Evolutionary conservation across 2,113 vertebrate species (phyloP), one percentile per base, ranked within the genome.

Genomic region (Potamarius usumacintae): DNA sequence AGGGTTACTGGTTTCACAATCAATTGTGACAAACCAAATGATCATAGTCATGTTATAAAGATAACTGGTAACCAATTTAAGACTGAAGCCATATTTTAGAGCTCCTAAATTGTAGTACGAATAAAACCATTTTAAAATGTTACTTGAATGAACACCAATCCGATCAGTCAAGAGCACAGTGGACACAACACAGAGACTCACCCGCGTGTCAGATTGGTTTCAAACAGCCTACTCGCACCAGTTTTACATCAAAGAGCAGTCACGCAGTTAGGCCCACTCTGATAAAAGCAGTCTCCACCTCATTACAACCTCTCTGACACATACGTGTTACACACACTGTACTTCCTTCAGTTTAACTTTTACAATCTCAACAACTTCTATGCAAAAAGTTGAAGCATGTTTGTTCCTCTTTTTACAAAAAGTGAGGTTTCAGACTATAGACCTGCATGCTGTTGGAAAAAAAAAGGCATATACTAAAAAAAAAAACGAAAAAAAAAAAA

Each of bases 261-360:
- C 85, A 84, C 48, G 58, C 20, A 82, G 69, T 76, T 79, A 84
- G 65, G 17, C 76, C 25, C 88, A 89, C 63, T 88, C 90, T 92
- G 89, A 94, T 93, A 92, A 95, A 93, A 91, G 88, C 92, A 81
- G 93, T 93, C 93, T 93, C 92, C 91, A 90, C 87, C 94, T 93
- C 86, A 92, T 94, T 93, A 93, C 90, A 96, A 95, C 87, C 96
- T 88, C 86, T 88, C 92, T 90, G 90, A 91, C 91, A 86, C 88
- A 86, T 34, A 89, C 78, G 89, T 72, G 79, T 87, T 86, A 85
- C 88, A 85, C 89, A 91, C n/a, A 72, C 25, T 71, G 63, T 91
- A 85, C 55, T 76, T 84, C 53, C 71, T 88, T 89, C 88, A 48
- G 74, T 34, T 88, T 42, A 30, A 60, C 57, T 25, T 62, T 14